Base-by-base conservation (phyloP, 2,797 vertebrate genomes). In the Crenuchus spilurus region DNA sequence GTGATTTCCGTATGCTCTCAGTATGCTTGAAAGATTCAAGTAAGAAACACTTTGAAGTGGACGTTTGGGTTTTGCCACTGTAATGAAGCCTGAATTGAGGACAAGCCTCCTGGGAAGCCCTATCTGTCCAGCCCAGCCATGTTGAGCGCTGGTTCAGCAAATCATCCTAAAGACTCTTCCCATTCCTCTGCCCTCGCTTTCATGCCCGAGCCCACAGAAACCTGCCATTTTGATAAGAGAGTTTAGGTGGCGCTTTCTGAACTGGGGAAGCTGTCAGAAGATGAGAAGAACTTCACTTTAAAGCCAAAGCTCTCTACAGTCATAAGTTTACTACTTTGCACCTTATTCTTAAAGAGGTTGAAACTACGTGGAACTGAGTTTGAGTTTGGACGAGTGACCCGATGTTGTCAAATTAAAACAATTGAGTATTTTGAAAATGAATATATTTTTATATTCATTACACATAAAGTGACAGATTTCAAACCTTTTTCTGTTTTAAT, bases 41-140 rank as follows among this genome's bases (percentile, higher is more conserved):
- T n/a, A 35, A 20, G 3, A 6, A 37, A 37, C 57, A 3, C 9
- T 22, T 60, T 33, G 6, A 10, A 22, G 26, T 20, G 33, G n/a
- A 18, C 33, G 2, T 39, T 22, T 13, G 57, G 33, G 37, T 33
- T 20, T n/a, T 14, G 18, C 20, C n/a, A 60, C 13, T 42, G 37
- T 62, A 24, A 26, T 42, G 37, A 35, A 35, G 55, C 55, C 35
- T 58, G 55, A 60, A 60, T 37, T 60, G 22, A 1, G 10, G n/a
- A 35, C 18, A 22, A 4, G 39, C 18, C 33, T 33, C 22, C 37
- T 42, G 37, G 60, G 37, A 28, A 8, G 60, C 11, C 5, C 20
- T 62, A 62, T 62, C 60, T 62, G 30, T 42, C 35, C 37, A 42
- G 37, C 13, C 11, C 60, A 24, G 60, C 22, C 13, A 16, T 62